Evolutionary conservation across 2,113 vertebrate species (phyloP).

Genomic region (Suricata suricatta): DNA sequence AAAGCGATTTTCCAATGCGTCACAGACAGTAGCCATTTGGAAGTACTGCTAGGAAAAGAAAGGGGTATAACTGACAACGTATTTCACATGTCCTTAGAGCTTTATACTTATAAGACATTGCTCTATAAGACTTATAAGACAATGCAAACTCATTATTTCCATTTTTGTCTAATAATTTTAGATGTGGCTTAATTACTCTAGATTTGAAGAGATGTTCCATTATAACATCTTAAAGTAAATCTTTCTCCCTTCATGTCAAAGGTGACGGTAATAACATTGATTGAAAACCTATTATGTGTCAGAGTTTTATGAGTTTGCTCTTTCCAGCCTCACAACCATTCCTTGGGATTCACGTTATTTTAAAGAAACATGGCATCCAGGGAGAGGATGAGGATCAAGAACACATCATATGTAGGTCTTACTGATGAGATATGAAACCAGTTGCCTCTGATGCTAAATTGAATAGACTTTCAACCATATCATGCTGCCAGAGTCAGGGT

Average conservation of each 20-base stretch:
- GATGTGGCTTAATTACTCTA: background rate
- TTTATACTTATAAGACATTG: background rate
- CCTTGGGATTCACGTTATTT: background rate
- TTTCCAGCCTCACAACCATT: background rate
- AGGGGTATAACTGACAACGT: background rate
- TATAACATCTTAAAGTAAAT: background rate
- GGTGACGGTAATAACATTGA: background rate
- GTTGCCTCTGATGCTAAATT: background rate
- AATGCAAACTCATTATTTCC: background rate
- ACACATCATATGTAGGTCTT: background rate
- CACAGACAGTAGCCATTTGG: background rate
- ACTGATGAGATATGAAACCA: background rate
- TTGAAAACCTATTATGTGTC: background rate
- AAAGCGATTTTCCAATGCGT: background rate
- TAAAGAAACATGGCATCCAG: background rate
- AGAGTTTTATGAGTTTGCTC: background rate
- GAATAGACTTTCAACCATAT: background rate
- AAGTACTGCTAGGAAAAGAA: background rate
- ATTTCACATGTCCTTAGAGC: background rate
- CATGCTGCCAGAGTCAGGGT: background rate
- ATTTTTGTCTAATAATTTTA: background rate
- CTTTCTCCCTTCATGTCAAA: background rate
- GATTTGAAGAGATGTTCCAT: background rate
- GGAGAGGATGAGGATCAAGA: background rate
- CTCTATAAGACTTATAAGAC: too few relatives aligned